These are phyloP conservation scores for Ptilonorhynchus violaceus DNA, from an alignment of 2,113 vertebrate genomes.

Conservation along the genomic window DNA sequence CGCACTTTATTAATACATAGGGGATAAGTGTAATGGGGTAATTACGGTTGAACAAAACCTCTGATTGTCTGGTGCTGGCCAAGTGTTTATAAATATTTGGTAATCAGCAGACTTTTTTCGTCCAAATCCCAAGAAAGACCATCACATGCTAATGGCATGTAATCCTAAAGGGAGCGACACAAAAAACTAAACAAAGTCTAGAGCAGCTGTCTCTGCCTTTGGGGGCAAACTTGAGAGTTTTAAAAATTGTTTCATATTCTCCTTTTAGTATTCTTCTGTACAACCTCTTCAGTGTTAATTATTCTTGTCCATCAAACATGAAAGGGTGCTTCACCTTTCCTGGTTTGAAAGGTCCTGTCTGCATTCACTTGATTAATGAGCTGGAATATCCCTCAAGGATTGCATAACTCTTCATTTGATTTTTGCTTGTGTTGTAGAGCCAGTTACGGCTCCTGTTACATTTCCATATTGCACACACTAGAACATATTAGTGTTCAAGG, in stretches of 20 bases:
- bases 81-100: slow-evolving; percentile 51
- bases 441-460: neutral
- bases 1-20: neutral
- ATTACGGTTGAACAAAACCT: slow-evolving; percentile 43
- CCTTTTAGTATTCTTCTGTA: neutral
- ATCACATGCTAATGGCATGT: slow-evolving; percentile 48
- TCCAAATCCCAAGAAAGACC: slow-evolving; percentile 45
- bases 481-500: neutral
- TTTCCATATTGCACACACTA: neutral
- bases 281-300: neutral
- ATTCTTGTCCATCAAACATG: neutral
- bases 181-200: slow-evolving; percentile 8
- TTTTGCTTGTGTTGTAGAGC: slow-evolving; percentile 34
- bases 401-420: slow-evolving; percentile 35
- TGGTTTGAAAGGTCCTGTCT: neutral
- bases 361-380: slow-evolving; percentile 10
- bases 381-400: slow-evolving; percentile 42
- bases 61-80: slow-evolving; percentile 44
- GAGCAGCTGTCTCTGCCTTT: neutral
- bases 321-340: neutral
- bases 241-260: neutral
- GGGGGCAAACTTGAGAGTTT: neutral
- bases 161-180: neutral
- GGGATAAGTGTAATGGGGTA: slow-evolving; percentile 15
- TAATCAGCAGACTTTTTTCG: slow-evolving; percentile 11